Percentiles rank a stretch among this genome's conserved stretches.
Evolutionary conservation across 2,888 invertebrate genomes (phyloP).

Genomic region (Aradus depressus): DNA sequence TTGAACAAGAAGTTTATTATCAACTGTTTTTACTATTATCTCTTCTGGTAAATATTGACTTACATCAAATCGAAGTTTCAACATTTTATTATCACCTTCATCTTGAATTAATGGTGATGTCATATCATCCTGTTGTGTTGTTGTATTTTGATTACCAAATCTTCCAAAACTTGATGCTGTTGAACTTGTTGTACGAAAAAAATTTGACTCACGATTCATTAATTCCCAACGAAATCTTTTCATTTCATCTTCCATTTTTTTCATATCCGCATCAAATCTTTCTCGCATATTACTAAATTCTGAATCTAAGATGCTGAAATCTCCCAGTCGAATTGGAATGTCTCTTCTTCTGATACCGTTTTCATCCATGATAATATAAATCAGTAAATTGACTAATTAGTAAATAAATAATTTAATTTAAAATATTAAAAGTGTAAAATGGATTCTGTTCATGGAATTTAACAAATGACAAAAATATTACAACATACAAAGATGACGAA

Average conservation of each 20-base stretch:
- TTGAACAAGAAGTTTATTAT: slow-evolving; percentile 91
- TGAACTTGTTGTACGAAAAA: slow-evolving; percentile 82
- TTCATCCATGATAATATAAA: slow-evolving; percentile 57
- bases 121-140: slow-evolving; percentile 72
- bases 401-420: too few species aligned
- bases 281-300: slow-evolving; percentile 93
- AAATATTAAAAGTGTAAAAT: too few species aligned
- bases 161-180: slow-evolving; percentile 41
- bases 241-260: slow-evolving; percentile 98
- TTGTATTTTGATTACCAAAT: too few species aligned
- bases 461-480: too few species aligned
- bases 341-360: slow-evolving; percentile 70
- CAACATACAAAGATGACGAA: too few species aligned
- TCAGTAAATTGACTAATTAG: too few species aligned
- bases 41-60: slow-evolving; percentile 94
- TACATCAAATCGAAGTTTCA: slow-evolving; percentile 92
- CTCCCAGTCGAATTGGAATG: slow-evolving; percentile 86
- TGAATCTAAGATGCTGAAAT: slow-evolving; percentile 89
- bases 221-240: slow-evolving; percentile 82
- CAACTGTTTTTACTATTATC: slow-evolving; percentile 95
- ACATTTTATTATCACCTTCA: slow-evolving; percentile 82
- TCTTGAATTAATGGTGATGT: slow-evolving; percentile 92
- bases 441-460: too few species aligned
- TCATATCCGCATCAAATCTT: slow-evolving; percentile 91
- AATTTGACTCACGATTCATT: slow-evolving; percentile 82